These are phyloP conservation scores for Drosophila sturtevanti DNA, from an alignment of 1,140 invertebrate genomes.

Conservation along the genomic window DNA sequence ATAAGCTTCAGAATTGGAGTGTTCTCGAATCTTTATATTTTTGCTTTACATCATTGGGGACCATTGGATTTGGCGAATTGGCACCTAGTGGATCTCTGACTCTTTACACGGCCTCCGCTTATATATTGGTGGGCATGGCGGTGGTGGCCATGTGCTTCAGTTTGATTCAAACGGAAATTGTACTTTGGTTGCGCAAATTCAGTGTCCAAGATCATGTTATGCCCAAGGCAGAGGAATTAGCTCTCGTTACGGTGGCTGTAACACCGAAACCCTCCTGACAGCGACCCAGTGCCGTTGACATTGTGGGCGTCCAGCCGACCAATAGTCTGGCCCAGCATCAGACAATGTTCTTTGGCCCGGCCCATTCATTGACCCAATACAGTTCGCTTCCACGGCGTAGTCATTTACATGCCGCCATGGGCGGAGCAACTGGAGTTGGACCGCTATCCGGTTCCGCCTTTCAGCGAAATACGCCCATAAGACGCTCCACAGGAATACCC, in stretches of 20 bases:
- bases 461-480: constrained; percentile 86
- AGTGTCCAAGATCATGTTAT: constrained; percentile 82
- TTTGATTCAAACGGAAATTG: constrained; percentile 96
- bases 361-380: constrained; percentile 73
- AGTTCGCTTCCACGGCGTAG: constrained; percentile 77
- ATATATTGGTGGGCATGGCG: constrained; percentile 96
- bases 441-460: constrained; percentile 81
- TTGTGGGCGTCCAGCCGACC: constrained; percentile 11
- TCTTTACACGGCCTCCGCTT: constrained; percentile 89
- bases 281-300: constrained; percentile 64
- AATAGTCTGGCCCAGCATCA: constrained; percentile 74
- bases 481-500: constrained; percentile 85
- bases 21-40: constrained; percentile 96
- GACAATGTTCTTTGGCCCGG: constrained; percentile 81
- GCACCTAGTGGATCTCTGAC: constrained; percentile 85
- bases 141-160: constrained; percentile 98
- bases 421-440: background rate
- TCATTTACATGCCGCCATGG: constrained; percentile 45
- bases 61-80: constrained; percentile 94
- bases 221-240: constrained; percentile 76
- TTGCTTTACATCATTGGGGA: constrained; percentile 95
- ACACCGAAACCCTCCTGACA: constrained; percentile 82
- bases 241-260: constrained; percentile 76
- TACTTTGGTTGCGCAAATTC: constrained; percentile 86
- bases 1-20: constrained; percentile 94